Base-by-base conservation (phyloP, 2,113 vertebrate genomes). In the Thinocorus orbignyianus region DNA sequence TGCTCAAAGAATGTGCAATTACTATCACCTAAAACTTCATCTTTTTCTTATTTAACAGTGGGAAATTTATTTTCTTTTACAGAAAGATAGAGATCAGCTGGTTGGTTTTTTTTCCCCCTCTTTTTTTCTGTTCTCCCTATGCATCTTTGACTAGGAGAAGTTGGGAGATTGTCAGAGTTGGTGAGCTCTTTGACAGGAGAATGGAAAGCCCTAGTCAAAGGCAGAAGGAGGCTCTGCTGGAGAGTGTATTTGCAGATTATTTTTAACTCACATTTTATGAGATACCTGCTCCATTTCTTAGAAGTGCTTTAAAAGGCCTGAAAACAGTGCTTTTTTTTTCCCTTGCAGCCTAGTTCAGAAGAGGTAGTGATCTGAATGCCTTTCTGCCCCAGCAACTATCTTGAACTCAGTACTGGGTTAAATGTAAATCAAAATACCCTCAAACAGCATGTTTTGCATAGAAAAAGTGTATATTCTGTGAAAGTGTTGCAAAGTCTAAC, bases 51-150 rank as follows among this genome's bases (percentile, higher is more conserved):
- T n/a, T 58, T 58, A 41, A 30, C 6, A 2, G 4, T 22, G 17
- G 11, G 39, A 83, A 88, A 18, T 13, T 68, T 33, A 5, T 23
- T 5, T 9, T 76, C 15, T 18, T 76, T 82, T 41, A 9, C 1
- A 39, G 37, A 71, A 51, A 8, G 3, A 46, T 30, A 52, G 52
- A 48, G 25, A 24, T 11, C 13, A 11, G 33, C 4, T 10, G 39
- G 2, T 30, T 18, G 42, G 42, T 44, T 31, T 22, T 0, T 31
- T 26, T 10, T 2, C 22, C 20, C 8, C 44, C 25, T 37, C 13
- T 44, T 61, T 22, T 31, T 46, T n/a, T 3, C 1, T 52, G 31
- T 44, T 2, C 9, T 9, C 3, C 3, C 17, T 3, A 0, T 1
- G 0, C n/a, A 2, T n/a, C 11, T 69, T n/a, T 62, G 31, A 35